Conservation (phyloP, 2,888 invertebrate species). For the Oxycera nigricornis region DNA sequence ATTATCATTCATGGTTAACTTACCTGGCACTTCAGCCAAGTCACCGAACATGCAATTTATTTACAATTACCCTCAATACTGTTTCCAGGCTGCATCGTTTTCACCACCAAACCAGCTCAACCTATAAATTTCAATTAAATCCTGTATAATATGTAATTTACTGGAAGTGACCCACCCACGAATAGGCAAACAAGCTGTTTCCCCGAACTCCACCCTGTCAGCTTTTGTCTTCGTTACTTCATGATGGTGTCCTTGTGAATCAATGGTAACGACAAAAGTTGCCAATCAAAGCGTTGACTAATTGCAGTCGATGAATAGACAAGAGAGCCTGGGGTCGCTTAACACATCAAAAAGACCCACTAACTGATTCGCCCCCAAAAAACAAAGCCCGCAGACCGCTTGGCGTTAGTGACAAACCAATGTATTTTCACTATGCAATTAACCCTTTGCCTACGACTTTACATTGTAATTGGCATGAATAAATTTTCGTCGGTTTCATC, state of each 20-base stretch:
- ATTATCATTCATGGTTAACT: no score
- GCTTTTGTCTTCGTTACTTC: no score
- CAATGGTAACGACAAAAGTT: background rate
- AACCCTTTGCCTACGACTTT: conserved; percentile 23
- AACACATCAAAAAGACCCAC: conserved; percentile 13
- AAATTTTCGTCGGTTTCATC: conserved; percentile 8
- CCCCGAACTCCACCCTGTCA: no score
- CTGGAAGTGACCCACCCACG: background rate
- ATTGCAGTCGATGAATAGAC: conserved; percentile 26
- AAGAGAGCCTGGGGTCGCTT: background rate
- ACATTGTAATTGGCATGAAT: conserved; percentile 24
- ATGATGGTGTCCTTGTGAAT: background rate
- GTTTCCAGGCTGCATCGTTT: no score
- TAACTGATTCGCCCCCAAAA: background rate
- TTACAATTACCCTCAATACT: no score
- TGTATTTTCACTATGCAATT: conserved; percentile 28
- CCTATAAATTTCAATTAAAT: background rate
- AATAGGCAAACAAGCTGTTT: no score
- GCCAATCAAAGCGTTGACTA: background rate
- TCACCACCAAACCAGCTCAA: no score
- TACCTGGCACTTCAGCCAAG: no score
- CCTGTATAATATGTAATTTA: background rate
- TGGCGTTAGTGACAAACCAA: background rate
- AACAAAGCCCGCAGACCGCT: background rate
- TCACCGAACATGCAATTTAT: no score